These are phyloP conservation scores for Marasmarcha lunaedactyla DNA, from an alignment of 2,888 invertebrate species.

Conservation along the genomic window DNA sequence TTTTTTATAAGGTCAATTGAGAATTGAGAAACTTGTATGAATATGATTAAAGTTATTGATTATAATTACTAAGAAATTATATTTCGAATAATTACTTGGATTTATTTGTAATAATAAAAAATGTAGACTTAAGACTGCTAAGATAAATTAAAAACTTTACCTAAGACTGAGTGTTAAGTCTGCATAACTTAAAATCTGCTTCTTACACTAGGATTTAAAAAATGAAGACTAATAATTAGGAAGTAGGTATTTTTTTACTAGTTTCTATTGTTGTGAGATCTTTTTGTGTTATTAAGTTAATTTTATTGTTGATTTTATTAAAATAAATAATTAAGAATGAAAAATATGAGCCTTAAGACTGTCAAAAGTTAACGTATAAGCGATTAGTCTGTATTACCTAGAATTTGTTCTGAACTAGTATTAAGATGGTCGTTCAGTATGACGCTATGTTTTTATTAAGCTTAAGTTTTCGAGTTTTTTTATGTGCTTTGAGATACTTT, in stretches of 20 bases:
- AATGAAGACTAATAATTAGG: neutral
- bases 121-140: neutral
- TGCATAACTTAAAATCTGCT: neutral
- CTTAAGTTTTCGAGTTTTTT: slow-evolving; percentile 3
- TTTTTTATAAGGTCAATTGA: too few species aligned
- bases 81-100: too few species aligned
- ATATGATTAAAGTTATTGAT: too few species aligned
- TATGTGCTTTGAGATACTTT: neutral
- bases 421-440: slow-evolving; percentile 7
- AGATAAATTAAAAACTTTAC: slow-evolving; percentile 2
- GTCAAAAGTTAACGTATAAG: too few species aligned
- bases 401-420: slow-evolving; percentile 8
- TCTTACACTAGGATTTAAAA: neutral
- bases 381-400: slow-evolving; percentile 3
- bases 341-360: too few species aligned
- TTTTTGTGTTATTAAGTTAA: neutral
- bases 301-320: neutral
- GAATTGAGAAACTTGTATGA: too few species aligned
- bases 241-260: neutral
- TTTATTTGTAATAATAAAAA: too few species aligned
- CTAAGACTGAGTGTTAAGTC: slow-evolving; percentile 5
- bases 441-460: too few species aligned
- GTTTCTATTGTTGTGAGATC: neutral
- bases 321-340: neutral
- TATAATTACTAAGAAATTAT: too few species aligned